Evolutionary conservation across 1,140 invertebrate species (phyloP), one percentile per base, ranked within the genome.

Genomic region (Scaptomyza pallida): DNA sequence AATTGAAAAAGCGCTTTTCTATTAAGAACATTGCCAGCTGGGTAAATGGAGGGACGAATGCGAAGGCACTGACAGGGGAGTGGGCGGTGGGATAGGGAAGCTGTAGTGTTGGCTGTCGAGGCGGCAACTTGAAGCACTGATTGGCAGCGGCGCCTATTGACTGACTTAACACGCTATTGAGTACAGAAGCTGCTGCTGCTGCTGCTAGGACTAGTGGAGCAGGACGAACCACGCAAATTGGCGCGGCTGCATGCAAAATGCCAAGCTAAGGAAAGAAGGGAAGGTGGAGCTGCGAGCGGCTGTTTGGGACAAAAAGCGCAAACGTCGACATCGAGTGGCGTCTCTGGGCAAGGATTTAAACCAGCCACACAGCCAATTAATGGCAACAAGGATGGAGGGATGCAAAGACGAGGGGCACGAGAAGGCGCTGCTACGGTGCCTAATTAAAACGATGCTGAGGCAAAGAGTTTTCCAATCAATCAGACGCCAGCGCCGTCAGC

Each of bases 1-100:
- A 86, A 86, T 86, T 86, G 82, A 86, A 86, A 77, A 86, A 88
- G 82, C 82, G 82, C 82, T 88, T 88, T 88, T 88, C 82, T 88
- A 88, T 88, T 82, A 88, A 88, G 83, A 80, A 80, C 70, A 72
- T 64, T 59, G 77, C 43, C 48, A 51, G 33, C 55, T 44, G 19
- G 33, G 33, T 15, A 4, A 54, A 16, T 9, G 13, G 13, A 3
- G 17, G 5, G 30, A 17, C 2, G 13, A 10, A 30, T 3, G 10
- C 6, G 6, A 30, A 8, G 26, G 26, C 4, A 26, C 23, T 26
- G 23, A 1, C 23, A 26, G 5, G 1, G 23, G 5, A 30, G 6
- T n/a, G n/a, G n/a, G n/a, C n/a, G 8, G 26, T 8, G 9, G 6
- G 8, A 2, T 6, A 30, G 26, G 52, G 3, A 1, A 17, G 43